These are phyloP conservation scores for Camponotus floridanus DNA, from an alignment of 1,140 invertebrate genomes.

Conservation along the genomic window DNA sequence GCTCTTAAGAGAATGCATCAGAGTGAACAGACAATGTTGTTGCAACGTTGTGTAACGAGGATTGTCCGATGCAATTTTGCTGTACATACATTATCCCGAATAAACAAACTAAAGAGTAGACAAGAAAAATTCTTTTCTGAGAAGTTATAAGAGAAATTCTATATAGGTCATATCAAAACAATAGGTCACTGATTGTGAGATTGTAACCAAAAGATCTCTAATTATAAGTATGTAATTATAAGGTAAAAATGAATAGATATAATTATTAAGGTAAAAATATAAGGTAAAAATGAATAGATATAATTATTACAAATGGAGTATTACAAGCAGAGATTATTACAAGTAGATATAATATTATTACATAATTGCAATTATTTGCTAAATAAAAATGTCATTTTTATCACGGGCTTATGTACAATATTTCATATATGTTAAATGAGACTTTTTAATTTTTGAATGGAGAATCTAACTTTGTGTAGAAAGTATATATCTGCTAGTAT, in stretches of 20 bases:
- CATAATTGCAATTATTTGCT: background rate
- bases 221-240: background rate
- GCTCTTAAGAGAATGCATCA: constrained; percentile 1
- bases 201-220: background rate
- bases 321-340: too few relatives aligned
- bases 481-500: background rate
- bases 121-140: constrained; percentile 2
- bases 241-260: too few relatives aligned
- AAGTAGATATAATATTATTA: background rate
- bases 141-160: background rate
- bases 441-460: background rate
- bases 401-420: background rate
- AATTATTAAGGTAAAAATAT: too few relatives aligned
- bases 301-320: too few relatives aligned
- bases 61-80: constrained; percentile 5
- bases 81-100: background rate
- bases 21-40: constrained; percentile 10
- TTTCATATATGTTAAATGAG: background rate
- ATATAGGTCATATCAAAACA: background rate
- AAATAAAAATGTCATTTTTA: constrained; percentile 12
- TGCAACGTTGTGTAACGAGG: background rate
- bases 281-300: too few relatives aligned
- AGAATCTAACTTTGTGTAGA: background rate
- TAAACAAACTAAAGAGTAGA: background rate
- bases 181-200: too few relatives aligned